These are phyloP conservation scores for Prunella strophiata DNA, from an alignment of 2,797 vertebrate species.

Conservation along the genomic window DNA sequence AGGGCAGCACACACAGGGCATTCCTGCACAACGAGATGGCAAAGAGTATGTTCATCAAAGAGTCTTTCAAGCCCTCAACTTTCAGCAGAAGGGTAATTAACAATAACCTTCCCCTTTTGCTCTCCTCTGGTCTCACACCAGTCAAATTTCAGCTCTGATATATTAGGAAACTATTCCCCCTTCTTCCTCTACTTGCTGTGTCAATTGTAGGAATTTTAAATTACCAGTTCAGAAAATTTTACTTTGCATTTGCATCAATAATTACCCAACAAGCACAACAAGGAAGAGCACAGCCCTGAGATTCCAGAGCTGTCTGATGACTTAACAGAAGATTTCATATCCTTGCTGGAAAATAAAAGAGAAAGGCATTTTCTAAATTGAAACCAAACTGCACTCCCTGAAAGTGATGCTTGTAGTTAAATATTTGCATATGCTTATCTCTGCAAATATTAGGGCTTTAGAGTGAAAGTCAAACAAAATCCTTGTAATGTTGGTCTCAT, in stretches of 20 bases:
- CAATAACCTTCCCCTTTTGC: not conserved
- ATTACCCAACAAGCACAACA: not conserved
- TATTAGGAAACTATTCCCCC: not conserved
- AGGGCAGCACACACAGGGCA: not conserved
- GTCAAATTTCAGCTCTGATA: not conserved
- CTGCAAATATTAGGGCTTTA: conserved; percentile 34
- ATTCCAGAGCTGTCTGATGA: not conserved
- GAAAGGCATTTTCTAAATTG: not conserved
- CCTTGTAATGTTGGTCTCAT: not conserved
- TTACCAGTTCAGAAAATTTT: not conserved
- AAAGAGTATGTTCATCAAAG: not conserved
- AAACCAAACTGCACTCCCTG: not conserved
- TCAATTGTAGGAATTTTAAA: not conserved
- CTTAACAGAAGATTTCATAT: not conserved
- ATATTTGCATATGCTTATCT: conserved; percentile 11
- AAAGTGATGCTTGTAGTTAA: not conserved
- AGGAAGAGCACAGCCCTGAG: not conserved
- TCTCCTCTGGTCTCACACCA: not conserved
- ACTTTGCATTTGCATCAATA: not conserved
- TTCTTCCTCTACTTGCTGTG: not conserved
- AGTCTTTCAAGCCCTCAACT: not conserved
- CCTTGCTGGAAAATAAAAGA: not conserved
- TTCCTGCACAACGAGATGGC: not conserved
- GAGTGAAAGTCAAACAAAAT: not conserved
- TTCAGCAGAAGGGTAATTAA: not conserved